phyloP scores from a whole-genome alignment of 2,797 vertebrate genomes.

The Gambelia wislizenii region DNA sequence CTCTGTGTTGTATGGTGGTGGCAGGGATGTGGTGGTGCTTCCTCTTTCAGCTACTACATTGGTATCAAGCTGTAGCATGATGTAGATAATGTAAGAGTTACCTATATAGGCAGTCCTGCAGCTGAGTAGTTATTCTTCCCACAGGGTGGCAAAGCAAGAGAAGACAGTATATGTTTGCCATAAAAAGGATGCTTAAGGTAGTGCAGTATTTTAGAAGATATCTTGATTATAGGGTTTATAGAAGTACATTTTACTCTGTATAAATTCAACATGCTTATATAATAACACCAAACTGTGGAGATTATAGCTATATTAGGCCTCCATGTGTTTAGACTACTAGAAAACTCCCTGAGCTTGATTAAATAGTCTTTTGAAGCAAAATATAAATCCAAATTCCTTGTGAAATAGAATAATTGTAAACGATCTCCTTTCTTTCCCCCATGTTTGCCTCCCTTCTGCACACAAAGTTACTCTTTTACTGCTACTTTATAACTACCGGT shows the following conservation, averaged over 20 bases:
- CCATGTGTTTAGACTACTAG: conserved; percentile 7
- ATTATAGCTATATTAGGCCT: background rate
- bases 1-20: conserved; percentile 33
- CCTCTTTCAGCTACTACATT: conserved; percentile 42
- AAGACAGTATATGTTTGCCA: conserved; percentile 9
- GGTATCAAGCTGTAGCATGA: conserved; percentile 34
- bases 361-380: background rate
- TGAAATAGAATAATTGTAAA: background rate
- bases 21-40: conserved; percentile 38
- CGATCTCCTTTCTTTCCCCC: conserved; percentile 22
- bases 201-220: background rate
- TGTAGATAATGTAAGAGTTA: conserved; percentile 48
- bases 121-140: conserved; percentile 48
- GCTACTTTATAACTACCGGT: background rate
- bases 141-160: conserved; percentile 5
- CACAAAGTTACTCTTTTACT: background rate
- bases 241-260: conserved; percentile 12
- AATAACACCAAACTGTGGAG: background rate
- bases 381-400: conserved; percentile 18
- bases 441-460: background rate
- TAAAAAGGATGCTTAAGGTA: background rate
- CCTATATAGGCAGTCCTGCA: conserved; percentile 48
- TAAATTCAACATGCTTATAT: conserved; percentile 16
- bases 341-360: background rate
- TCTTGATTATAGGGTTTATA: conserved; percentile 8